Base-by-base conservation (phyloP, 2,797 vertebrate genomes). In the Acanthiza pusilla region DNA sequence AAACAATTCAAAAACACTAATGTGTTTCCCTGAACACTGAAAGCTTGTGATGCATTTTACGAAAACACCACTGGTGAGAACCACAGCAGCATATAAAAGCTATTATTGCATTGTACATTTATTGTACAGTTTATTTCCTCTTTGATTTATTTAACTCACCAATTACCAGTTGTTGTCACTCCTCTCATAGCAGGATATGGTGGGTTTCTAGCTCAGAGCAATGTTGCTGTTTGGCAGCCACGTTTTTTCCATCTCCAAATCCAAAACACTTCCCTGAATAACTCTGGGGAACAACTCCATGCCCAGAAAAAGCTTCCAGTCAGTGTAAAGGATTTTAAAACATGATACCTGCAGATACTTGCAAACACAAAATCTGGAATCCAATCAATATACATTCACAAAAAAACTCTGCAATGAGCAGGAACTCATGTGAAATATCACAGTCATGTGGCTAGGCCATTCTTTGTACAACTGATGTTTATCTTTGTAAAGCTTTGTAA, bases 61-160 rank as follows among this genome's bases (percentile, higher is more conserved):
- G 85, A 93, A 96, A 95, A 92, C 60, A 91, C 36, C 91, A 95
- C 90, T 95, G 88, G 75, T 82, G 78, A 94, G 75, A 96, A 94
- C 54, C 81, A 70, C 19, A 67, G 92, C 53, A 83, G 85, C 91
- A 72, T 84, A 81, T 83, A 94, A 94, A 94, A 95, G n/a, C 86
- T 81, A 88, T 92, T 89, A 95, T 53, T 93, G 38, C 57, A 66
- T 61, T 68, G 76, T 85, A 78, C 75, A 85, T 80, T 89, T 96
- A 88, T 91, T 91, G 43, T 79, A 72, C 91, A 78, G 47, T 93
- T 95, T 93, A 92, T 94, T 94, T 95, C 38, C 55, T 73, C 62
- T 94, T 75, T 91, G 75, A 91, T 94, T 95, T 93, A 93, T 89
- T 89, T 94, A 96, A 91, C 48, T 90, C 55, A 26, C 29, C 68